phyloP scores from a whole-genome alignment of 2,888 invertebrate genomes.

The Trachelus tabidus region DNA sequence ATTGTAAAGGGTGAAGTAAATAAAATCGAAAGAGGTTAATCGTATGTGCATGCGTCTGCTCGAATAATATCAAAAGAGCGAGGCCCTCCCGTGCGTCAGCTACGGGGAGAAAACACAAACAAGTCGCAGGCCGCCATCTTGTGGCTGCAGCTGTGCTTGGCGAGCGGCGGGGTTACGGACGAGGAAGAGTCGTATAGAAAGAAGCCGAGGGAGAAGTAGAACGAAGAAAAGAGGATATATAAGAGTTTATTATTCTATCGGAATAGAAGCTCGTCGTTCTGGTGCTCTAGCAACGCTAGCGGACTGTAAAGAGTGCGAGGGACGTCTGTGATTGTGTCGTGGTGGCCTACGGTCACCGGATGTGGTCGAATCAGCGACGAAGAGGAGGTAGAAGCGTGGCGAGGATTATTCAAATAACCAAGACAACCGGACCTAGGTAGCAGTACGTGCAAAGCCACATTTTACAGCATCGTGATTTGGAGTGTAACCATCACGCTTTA shows the following conservation, averaged over 20 bases:
- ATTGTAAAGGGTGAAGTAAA: not conserved
- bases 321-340: conserved; percentile 18
- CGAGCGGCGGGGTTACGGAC: conserved; percentile 9
- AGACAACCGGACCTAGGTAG: conserved; percentile 46
- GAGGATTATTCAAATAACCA: conserved; percentile 41
- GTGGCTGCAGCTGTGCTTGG: conserved; percentile 44
- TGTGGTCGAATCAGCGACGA: conserved; percentile 46
- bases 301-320: not conserved
- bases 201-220: not conserved
- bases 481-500: conserved; percentile 31
- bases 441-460: conserved; percentile 28
- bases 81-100: not conserved
- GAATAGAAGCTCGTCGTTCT: not conserved
- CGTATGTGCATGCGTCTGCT: not conserved
- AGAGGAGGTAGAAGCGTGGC: conserved; percentile 28
- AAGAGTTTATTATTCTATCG: not conserved
- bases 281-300: not conserved
- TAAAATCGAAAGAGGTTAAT: conserved; percentile 2
- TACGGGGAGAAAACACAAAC: conserved; percentile 41
- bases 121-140: conserved; percentile 54
- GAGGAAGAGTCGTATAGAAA: not conserved
- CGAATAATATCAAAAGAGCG: not conserved
- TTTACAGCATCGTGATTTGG: conserved; percentile 21
- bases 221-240: not conserved
- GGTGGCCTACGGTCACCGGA: conserved; percentile 53